These are phyloP conservation scores for Neosilurus mollespiculum DNA, from an alignment of 2,797 vertebrate species.

Conservation along the genomic window DNA sequence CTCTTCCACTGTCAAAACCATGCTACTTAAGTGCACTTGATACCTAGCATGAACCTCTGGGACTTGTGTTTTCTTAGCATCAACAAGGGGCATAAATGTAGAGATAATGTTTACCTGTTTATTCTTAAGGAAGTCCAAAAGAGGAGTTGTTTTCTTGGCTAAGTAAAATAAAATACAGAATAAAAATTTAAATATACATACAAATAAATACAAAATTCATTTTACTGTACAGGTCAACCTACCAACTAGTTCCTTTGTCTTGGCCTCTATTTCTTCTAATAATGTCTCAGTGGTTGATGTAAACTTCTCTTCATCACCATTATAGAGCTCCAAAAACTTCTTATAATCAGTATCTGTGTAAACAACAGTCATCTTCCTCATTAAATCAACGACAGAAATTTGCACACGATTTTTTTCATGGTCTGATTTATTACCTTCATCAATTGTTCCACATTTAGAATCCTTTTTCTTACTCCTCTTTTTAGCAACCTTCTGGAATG, in stretches of 20 bases:
- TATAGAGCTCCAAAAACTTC: slow-evolving; percentile 93
- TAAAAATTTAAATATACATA: not conserved
- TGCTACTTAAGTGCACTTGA: too few species aligned
- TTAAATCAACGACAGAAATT: not conserved
- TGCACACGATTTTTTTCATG: not conserved
- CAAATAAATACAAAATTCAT: not conserved
- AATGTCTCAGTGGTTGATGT: slow-evolving; percentile 94
- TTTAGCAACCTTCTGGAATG: slow-evolving; percentile 97
- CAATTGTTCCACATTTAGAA: slow-evolving; percentile 92
- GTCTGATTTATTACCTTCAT: slow-evolving; percentile 80
- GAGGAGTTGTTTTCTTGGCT: slow-evolving; percentile 96
- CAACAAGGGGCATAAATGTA: not conserved
- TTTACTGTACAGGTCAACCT: slow-evolving; percentile 50
- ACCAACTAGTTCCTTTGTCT: slow-evolving; percentile 95
- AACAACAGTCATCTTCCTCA: slow-evolving; percentile 1
- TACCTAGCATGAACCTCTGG: not conserved
- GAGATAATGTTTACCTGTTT: slow-evolving; percentile 83
- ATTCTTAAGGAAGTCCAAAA: slow-evolving; percentile 97
- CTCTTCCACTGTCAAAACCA: too few species aligned
- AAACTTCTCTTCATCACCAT: slow-evolving; percentile 91
- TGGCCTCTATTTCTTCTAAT: slow-evolving; percentile 95
- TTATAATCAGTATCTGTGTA: slow-evolving; percentile 91
- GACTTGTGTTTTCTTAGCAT: not conserved
- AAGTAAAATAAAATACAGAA: slow-evolving; percentile 45
- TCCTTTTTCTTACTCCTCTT: slow-evolving; percentile 97